Evolutionary conservation across 2,113 vertebrate genomes (phyloP).

Genomic region (Ptilorrhoa leucosticta): DNA sequence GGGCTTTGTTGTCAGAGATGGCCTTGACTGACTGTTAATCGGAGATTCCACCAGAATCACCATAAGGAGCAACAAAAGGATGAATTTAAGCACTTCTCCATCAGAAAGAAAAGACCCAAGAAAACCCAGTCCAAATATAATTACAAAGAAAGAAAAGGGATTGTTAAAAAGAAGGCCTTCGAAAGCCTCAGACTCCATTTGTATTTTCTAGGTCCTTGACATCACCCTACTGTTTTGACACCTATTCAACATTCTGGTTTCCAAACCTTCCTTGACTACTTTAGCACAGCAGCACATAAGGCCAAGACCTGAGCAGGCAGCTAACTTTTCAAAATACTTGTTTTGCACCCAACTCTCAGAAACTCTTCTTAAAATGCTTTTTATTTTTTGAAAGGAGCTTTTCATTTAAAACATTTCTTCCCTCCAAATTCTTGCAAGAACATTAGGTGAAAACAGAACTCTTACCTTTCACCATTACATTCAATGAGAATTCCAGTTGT

Average conservation of each 20-base stretch:
- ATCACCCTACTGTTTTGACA: not conserved
- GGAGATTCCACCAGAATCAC: not conserved
- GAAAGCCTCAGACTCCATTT: not conserved
- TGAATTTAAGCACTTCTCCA: not conserved
- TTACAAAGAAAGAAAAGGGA: not conserved
- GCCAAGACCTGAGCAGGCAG: not conserved
- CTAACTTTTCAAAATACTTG: not conserved
- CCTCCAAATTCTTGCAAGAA: not conserved
- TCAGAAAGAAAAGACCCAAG: not conserved
- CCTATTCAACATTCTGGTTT: not conserved
- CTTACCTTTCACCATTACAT: not conserved
- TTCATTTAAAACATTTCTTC: not conserved
- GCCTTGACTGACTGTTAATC: not conserved
- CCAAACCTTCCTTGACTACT: not conserved
- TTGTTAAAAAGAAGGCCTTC: not conserved
- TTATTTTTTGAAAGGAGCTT: not conserved
- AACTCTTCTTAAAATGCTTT: not conserved
- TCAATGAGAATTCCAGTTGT: not conserved
- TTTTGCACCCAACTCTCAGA: not conserved
- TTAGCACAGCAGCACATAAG: not conserved
- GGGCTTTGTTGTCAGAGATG: not conserved
- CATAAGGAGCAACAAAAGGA: not conserved
- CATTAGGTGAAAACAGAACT: not conserved
- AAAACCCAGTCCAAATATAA: not conserved
- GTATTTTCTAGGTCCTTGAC: not conserved